Evolutionary conservation across 2,797 vertebrate genomes (phyloP).

Genomic region (Diplodus sargus): DNA sequence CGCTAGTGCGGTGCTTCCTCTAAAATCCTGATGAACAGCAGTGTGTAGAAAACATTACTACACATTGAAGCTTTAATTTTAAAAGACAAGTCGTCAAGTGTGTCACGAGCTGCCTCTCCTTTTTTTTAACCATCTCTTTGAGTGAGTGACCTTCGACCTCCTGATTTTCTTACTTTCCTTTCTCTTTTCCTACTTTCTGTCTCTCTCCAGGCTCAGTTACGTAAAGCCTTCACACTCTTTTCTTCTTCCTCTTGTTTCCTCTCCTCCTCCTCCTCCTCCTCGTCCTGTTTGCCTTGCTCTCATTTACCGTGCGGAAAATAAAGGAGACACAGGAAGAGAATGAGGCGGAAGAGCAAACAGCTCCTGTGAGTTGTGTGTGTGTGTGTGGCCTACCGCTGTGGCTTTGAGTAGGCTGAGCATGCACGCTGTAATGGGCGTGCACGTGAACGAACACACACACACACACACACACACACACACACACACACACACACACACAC

Average conservation of each 20-base stretch:
- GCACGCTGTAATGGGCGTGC: slow-evolving; percentile 28
- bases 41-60: background rate
- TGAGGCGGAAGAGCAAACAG: slow-evolving; percentile 53
- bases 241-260: slow-evolving; percentile 14
- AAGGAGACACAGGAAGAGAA: slow-evolving; percentile 54
- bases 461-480: background rate
- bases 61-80: background rate
- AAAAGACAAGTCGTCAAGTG: too few species aligned
- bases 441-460: background rate
- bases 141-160: slow-evolving; percentile 3
- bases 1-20: background rate
- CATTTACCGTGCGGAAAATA: slow-evolving; percentile 54
- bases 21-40: background rate
- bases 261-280: slow-evolving; percentile 13
- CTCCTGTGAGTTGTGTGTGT: slow-evolving; percentile 38
- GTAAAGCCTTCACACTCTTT: slow-evolving; percentile 53
- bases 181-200: background rate
- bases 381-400: slow-evolving; percentile 6
- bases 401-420: slow-evolving; percentile 23
- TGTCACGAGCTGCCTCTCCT: background rate
- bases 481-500: background rate
- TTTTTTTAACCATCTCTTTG: background rate
- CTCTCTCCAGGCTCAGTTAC: slow-evolving; percentile 45
- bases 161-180: background rate
- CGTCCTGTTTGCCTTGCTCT: slow-evolving; percentile 43